Conservation (phyloP, 2,797 vertebrate species). For the Geotrypetes seraphini region DNA sequence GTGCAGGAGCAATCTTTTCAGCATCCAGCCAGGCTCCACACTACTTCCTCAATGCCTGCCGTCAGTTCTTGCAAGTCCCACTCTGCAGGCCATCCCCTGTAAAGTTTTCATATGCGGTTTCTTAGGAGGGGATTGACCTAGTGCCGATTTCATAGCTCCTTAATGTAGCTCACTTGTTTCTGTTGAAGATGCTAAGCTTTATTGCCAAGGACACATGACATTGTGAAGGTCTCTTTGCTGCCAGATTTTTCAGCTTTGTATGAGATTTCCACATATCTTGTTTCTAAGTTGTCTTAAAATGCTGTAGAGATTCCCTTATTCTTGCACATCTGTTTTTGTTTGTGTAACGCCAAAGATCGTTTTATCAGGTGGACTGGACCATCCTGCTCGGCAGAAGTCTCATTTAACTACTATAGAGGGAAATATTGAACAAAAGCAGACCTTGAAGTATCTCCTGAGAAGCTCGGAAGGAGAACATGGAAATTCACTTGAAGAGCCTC, state of each 20-base stretch:
- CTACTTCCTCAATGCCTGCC: no score
- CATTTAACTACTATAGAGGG: constrained; percentile 3
- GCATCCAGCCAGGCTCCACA: no score
- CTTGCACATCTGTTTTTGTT: constrained; percentile 10
- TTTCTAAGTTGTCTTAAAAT: constrained; percentile 21
- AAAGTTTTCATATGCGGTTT: no score
- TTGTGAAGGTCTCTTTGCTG: constrained; percentile 22
- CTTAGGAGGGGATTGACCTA: no score
- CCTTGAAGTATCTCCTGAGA: constrained; percentile 10
- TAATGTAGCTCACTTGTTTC: constrained; percentile 15
- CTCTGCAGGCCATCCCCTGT: no score
- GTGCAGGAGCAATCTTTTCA: no score
- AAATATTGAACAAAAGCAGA: constrained; percentile 12
- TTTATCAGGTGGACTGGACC: constrained; percentile 27
- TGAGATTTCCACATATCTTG: not conserved
- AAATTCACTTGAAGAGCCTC: constrained; percentile 12
- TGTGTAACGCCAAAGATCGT: constrained; percentile 9
- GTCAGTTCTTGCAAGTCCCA: no score
- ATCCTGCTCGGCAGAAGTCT: constrained; percentile 24
- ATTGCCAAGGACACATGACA: constrained; percentile 23
- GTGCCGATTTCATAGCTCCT: no score
- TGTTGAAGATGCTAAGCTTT: constrained; percentile 7
- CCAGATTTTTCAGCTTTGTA: constrained; percentile 26
- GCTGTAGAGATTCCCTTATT: constrained; percentile 17
- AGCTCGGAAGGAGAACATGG: constrained; percentile 11